phyloP scores from a whole-genome alignment of 2,888 invertebrate genomes.

The Ophion costatus region DNA sequence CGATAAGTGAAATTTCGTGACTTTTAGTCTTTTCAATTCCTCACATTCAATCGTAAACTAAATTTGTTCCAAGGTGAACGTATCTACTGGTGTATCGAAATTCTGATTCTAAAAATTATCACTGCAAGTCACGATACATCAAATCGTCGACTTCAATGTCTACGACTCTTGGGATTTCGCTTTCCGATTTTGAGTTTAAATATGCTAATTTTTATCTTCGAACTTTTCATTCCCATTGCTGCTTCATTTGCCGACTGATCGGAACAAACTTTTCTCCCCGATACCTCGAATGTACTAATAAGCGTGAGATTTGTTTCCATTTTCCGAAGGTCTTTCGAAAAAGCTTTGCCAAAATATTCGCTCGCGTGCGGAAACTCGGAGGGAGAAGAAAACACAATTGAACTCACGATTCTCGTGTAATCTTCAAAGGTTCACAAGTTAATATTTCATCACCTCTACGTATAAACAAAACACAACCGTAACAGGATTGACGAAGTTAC shows the following conservation, averaged over 20 bases:
- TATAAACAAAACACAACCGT: slow-evolving; percentile 69
- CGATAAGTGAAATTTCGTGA: slow-evolving; percentile 8
- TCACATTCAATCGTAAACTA: background rate
- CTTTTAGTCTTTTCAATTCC: background rate
- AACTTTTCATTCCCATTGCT: background rate
- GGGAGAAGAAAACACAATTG: slow-evolving; percentile 20
- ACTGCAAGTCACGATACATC: slow-evolving; percentile 12
- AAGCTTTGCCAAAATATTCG: background rate
- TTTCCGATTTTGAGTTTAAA: background rate
- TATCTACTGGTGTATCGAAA: background rate
- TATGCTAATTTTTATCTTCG: background rate
- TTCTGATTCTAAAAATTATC: background rate
- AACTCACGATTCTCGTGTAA: slow-evolving; percentile 19
- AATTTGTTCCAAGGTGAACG: slow-evolving; percentile 17
- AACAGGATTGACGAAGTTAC: slow-evolving; percentile 52
- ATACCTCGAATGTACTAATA: background rate
- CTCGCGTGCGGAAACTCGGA: background rate
- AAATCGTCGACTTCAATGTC: slow-evolving; percentile 3
- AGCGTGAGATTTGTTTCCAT: slow-evolving; percentile 1
- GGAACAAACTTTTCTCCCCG: background rate
- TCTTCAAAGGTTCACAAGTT: slow-evolving; percentile 46
- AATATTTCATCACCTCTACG: slow-evolving; percentile 65
- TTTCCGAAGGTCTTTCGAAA: background rate
- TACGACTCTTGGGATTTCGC: background rate
- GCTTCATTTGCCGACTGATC: background rate